phyloP scores from a whole-genome alignment of 1,140 invertebrate genomes.

The Harlomillsia oculata region DNA sequence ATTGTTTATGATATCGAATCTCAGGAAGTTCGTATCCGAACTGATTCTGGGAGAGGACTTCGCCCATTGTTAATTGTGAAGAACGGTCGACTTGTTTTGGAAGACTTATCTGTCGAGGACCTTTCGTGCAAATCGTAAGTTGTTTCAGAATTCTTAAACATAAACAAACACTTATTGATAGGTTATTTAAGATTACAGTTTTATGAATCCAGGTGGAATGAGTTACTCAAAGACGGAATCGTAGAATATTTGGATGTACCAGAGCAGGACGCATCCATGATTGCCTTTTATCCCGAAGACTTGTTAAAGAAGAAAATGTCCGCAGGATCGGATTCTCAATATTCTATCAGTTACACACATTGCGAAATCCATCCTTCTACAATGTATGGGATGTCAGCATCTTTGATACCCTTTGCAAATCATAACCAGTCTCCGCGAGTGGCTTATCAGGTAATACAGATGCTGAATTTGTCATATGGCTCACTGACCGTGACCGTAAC shows the following conservation, averaged over 20 bases:
- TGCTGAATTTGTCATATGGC: too few relatives aligned
- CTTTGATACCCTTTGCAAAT: slow-evolving; percentile 99
- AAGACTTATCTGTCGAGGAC: slow-evolving; percentile 39
- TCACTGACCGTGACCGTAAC: too few relatives aligned
- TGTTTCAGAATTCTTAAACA: not conserved
- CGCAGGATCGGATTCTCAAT: slow-evolving; percentile 81
- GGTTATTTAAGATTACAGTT: not conserved
- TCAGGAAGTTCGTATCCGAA: slow-evolving; percentile 94
- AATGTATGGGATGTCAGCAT: slow-evolving; percentile 95
- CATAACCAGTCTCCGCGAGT: slow-evolving; percentile 98
- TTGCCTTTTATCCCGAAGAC: slow-evolving; percentile 81
- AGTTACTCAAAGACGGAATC: slow-evolving; percentile 88
- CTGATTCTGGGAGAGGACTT: slow-evolving; percentile 95
- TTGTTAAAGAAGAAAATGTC: slow-evolving; percentile 47
- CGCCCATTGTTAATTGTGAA: slow-evolving; percentile 93
- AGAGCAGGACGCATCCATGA: slow-evolving; percentile 97
- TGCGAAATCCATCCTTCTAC: slow-evolving; percentile 99
- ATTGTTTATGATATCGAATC: slow-evolving; percentile 96
- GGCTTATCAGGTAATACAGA: slow-evolving; percentile 66
- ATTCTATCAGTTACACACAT: slow-evolving; percentile 86
- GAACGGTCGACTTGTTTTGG: slow-evolving; percentile 80
- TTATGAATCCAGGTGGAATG: slow-evolving; percentile 69
- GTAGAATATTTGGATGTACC: slow-evolving; percentile 97
- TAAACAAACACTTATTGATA: not conserved
- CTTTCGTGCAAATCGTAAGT: not conserved